Evolutionary conservation across 1,140 invertebrate genomes (phyloP).

Genomic region (Coelopa frigida): DNA sequence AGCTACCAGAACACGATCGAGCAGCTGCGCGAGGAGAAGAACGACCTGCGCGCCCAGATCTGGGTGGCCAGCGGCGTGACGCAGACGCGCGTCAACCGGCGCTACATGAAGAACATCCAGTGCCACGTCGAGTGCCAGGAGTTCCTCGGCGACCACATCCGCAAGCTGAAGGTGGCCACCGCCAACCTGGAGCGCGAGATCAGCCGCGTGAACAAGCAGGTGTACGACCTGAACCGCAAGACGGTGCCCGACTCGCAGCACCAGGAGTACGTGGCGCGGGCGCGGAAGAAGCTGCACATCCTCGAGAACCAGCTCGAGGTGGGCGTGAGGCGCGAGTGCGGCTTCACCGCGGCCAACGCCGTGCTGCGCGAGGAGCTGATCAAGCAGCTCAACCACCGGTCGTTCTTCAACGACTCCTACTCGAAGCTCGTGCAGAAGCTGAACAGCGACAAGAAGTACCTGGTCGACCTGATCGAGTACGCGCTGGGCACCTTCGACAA

Average conservation of each 20-base stretch:
- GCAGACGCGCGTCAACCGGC: conserved; percentile 8
- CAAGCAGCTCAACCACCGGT: conserved; percentile 15
- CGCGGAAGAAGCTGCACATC: conserved; percentile 12
- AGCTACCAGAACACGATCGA: conserved; percentile 38
- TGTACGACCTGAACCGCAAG: conserved; percentile 15
- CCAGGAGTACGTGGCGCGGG: conserved; percentile 9
- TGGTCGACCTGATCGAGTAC: conserved; percentile 19
- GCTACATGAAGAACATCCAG: conserved; percentile 10
- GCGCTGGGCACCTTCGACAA: conserved; percentile 15
- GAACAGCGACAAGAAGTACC: conserved; percentile 20
- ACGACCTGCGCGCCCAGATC: conserved; percentile 35
- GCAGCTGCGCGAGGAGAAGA: conserved; percentile 30
- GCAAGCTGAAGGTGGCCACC: conserved; percentile 11
- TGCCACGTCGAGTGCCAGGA: conserved; percentile 17
- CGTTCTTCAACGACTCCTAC: conserved; percentile 18
- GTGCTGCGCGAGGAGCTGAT: conserved; percentile 14
- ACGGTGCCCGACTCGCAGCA: conserved; percentile 17
- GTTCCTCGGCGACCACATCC: conserved; percentile 12
- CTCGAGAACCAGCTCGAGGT: conserved; percentile 19
- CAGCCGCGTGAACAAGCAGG: conserved; percentile 14
- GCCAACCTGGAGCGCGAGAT: conserved; percentile 16
- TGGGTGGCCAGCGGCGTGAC: conserved; percentile 32
- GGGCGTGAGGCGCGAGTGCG: conserved; percentile 14
- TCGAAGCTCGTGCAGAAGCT: conserved; percentile 15
- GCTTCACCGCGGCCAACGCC: conserved; percentile 11